Evolutionary conservation across 37 sponge, comb jelly and placozoan species (phyloP), one percentile per base, ranked within the genome.

Genomic region (Cliona cf. orientalis): DNA sequence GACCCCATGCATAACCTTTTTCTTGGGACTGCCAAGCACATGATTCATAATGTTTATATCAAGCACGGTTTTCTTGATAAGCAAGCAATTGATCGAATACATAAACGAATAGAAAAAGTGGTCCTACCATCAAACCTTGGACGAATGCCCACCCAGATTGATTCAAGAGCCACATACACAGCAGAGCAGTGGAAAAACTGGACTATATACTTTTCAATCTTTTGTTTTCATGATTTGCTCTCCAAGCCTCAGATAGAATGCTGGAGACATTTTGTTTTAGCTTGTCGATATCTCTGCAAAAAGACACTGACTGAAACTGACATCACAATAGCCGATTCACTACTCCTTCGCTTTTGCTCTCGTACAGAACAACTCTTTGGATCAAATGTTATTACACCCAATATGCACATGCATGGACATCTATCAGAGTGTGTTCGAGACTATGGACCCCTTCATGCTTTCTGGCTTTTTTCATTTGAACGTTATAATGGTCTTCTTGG

Each of bases 71-170:
- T 75, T 62, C 26, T 9, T 11, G 2, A 1, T 1, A 5, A 66
- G 75, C 55, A 69, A 84, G 42, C 43, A 46, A 1, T 0, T 14
- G 0, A 58, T 75, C 38, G 59, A 84, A 41, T 0, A 11, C 5
- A 46, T 83, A 17, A n/a, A n/a, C n/a, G n/a, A n/a, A n/a, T n/a
- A n/a, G n/a, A n/a, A n/a, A n/a, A n/a, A n/a, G n/a, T n/a, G n/a
- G 23, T 46, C 26, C 42, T 67, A 4, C 84, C 84, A 29, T 43
- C 84, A 35, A 60, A 55, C 0, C n/a, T 74, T 32, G 83, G 83
- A 0, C 23, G 83, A 44, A 74, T 83, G 4, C 83, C 70, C 19
- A 17, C 45, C 0, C 72, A 83, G 38, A 73, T 83, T 0, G 0
- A 2, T 0, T 73, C 74, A 34, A 45, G 46, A 5, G 5, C 44